Conservation (phyloP, 2,113 vertebrate species). For the Tragulus kanchil region DNA sequence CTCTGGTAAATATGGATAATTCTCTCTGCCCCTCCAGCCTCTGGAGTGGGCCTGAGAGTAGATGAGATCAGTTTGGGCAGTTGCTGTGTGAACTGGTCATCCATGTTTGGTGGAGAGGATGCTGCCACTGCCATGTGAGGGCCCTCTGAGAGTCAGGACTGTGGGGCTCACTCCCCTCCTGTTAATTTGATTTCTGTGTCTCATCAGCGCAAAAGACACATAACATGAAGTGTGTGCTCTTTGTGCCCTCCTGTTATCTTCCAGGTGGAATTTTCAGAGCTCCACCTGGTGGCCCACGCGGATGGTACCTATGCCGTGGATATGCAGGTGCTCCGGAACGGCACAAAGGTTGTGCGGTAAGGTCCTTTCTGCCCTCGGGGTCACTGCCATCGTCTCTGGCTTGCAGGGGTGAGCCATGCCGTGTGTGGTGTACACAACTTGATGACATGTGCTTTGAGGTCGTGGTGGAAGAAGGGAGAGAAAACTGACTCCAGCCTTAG, state of each 20-base stretch:
- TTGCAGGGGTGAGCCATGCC: neutral
- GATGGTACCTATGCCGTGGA: conserved; percentile 96
- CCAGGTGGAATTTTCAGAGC: conserved; percentile 97
- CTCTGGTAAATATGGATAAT: neutral
- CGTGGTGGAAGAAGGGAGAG: neutral
- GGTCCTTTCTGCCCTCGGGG: conserved; percentile 57
- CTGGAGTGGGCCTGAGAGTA: neutral
- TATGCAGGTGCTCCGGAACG: conserved; percentile 94
- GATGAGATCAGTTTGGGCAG: neutral
- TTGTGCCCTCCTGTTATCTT: conserved; percentile 62
- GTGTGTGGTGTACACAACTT: neutral
- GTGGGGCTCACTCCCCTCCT: neutral
- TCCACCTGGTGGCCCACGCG: conserved; percentile 96
- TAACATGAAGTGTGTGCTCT: neutral
- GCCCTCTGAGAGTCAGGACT: neutral
- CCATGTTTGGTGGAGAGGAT: neutral
- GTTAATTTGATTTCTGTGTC: conserved; percentile 59
- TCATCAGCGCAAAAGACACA: neutral
- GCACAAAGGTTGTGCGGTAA: conserved; percentile 96
- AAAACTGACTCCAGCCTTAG: neutral
- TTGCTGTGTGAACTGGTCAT: conserved; percentile 29
- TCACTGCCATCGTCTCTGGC: neutral
- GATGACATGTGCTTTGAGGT: neutral
- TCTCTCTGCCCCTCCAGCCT: neutral
- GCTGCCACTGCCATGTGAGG: neutral